phyloP scores from a whole-genome alignment of 2,113 vertebrate genomes.

The Oreochromis niloticus region DNA sequence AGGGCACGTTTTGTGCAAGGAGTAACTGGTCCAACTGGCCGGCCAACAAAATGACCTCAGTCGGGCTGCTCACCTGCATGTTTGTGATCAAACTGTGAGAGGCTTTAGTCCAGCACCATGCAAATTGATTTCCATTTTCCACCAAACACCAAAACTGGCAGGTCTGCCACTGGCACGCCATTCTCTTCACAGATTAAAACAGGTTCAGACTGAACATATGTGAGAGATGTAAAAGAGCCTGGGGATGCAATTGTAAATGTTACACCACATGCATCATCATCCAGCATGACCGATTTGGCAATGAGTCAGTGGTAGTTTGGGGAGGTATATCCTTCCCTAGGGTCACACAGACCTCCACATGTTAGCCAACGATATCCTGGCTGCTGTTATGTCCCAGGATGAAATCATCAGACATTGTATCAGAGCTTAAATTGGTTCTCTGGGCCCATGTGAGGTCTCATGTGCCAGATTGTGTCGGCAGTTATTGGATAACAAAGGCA shows the following conservation, averaged over 20 bases:
- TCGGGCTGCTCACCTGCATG: neutral
- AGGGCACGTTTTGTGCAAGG: neutral
- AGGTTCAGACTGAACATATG: neutral
- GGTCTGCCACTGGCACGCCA: fast-evolving
- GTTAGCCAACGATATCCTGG: neutral
- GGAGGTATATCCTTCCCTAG: neutral
- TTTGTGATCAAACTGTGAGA: neutral
- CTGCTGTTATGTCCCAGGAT: neutral
- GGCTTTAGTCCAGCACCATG: neutral
- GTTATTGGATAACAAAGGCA: neutral
- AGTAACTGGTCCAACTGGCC: neutral
- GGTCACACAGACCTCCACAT: neutral
- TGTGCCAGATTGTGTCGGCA: neutral
- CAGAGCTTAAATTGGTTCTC: neutral
- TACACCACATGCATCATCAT: neutral
- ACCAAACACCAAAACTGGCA: neutral
- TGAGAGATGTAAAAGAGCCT: neutral
- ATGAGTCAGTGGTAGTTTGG: neutral
- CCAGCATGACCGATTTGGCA: neutral
- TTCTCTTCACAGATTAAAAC: neutral
- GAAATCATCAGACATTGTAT: neutral
- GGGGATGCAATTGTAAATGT: neutral
- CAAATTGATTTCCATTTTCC: neutral
- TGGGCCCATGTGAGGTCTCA: neutral
- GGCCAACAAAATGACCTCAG: neutral